Percentiles rank a stretch among this genome's conserved stretches.
Evolutionary conservation across 2,797 vertebrate species (phyloP).

Genomic region (Acipenser ruthenus): DNA sequence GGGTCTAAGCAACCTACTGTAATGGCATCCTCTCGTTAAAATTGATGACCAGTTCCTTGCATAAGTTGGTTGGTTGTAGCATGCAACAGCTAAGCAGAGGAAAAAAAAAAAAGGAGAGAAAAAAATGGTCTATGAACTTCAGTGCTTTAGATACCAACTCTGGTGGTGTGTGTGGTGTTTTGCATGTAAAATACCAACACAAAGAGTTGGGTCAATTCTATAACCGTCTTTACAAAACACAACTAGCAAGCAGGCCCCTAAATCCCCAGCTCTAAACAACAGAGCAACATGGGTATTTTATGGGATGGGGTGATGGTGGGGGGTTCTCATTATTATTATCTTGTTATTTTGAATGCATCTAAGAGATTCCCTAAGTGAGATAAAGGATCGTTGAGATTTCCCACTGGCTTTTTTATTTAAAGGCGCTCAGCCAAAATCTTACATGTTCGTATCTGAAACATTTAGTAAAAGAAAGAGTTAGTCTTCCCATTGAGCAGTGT

Average conservation of each 20-base stretch:
- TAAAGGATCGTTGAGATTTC: not conserved
- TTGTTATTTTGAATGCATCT: conserved; percentile 25
- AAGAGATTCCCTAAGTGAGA: not conserved
- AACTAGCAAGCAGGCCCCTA: not conserved
- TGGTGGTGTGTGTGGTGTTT: not conserved
- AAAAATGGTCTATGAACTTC: not conserved
- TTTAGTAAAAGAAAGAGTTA: not conserved
- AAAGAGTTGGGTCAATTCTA: not conserved
- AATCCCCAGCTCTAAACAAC: not conserved
- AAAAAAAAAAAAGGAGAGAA: no score
- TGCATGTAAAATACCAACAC: not conserved
- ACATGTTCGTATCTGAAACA: not conserved
- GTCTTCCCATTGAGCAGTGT: not conserved
- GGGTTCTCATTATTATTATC: conserved; percentile 30
- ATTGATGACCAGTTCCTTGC: conserved; percentile 7
- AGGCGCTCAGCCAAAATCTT: not conserved
- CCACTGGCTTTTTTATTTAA: not conserved
- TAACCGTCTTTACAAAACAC: not conserved
- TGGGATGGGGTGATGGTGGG: conserved; percentile 29
- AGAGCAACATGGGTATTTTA: conserved; percentile 15
- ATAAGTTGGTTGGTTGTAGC: not conserved
- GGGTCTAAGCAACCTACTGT: conserved; percentile 2
- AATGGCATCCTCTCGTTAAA: conserved; percentile 12
- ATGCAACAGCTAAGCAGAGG: no score
- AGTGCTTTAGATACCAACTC: not conserved